A percentile compares a stretch with the other conserved stretches of the same genome.
Conservation (phyloP, 2,888 invertebrate species). For the Ctena decussata region DNA sequence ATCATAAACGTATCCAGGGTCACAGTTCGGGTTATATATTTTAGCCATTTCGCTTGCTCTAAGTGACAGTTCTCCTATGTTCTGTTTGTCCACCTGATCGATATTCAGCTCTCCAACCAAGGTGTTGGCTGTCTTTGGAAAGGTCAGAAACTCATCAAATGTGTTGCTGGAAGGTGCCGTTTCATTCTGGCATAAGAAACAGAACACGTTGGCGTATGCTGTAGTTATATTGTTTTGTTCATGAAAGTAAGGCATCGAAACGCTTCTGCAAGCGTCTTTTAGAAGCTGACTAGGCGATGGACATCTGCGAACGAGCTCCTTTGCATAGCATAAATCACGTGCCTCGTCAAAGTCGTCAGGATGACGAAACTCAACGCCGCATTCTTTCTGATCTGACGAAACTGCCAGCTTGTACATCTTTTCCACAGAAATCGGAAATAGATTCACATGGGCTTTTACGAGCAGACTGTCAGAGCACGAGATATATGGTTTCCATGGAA, state of each 20-base stretch:
- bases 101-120: conserved; percentile 46
- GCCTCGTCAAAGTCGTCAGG: conserved; percentile 24
- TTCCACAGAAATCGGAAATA: conserved; percentile 47
- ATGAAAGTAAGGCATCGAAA: conserved; percentile 42
- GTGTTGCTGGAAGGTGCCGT: not conserved
- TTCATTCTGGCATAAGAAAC: conserved; percentile 37
- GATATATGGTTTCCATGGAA: conserved; percentile 43
- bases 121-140: not conserved
- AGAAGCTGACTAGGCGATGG: not conserved
- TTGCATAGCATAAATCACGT: conserved; percentile 36
- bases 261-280: conserved; percentile 22
- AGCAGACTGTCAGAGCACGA: conserved; percentile 40
- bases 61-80: not conserved
- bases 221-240: not conserved
- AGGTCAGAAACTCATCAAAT: not conserved
- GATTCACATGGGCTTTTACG: conserved; percentile 36
- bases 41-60: not conserved
- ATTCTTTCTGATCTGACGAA: not conserved
- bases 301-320: conserved; percentile 21
- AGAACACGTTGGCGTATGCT: conserved; percentile 55
- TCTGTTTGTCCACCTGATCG: not conserved
- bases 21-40: not conserved
- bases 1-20: not conserved
- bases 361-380: conserved; percentile 52
- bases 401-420: conserved; percentile 29